phyloP scores from a whole-genome alignment of 2,888 invertebrate species.

The Hirtodrosophila confusa region DNA sequence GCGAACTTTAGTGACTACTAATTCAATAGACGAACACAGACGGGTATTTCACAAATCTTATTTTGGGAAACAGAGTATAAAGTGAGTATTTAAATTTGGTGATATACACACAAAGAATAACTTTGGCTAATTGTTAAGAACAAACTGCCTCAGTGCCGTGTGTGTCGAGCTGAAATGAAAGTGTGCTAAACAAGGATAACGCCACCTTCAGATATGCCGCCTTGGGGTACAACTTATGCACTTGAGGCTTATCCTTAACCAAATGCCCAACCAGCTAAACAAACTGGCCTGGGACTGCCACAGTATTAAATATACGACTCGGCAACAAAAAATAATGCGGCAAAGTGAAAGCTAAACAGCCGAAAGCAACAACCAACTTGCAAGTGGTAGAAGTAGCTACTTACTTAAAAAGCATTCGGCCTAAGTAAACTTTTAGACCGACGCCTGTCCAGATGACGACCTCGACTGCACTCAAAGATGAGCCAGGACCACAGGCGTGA shows the following conservation, averaged over 20 bases:
- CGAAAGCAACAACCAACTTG: conserved; percentile 45
- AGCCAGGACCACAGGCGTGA: conserved; percentile 31
- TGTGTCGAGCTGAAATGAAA: not conserved
- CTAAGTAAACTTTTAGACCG: conserved; percentile 77
- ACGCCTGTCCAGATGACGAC: conserved; percentile 35
- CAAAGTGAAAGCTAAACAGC: conserved; percentile 75
- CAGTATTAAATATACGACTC: conserved; percentile 59
- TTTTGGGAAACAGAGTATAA: too few species aligned
- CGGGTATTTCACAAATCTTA: too few species aligned
- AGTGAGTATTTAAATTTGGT: not conserved
- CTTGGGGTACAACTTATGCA: conserved; percentile 48
- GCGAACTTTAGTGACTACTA: too few species aligned
- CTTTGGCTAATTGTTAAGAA: not conserved
- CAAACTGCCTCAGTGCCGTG: not conserved
- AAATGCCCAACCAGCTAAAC: conserved; percentile 37
- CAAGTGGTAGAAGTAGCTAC: conserved; percentile 66
- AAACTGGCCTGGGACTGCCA: conserved; percentile 47
- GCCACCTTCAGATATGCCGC: conserved; percentile 23
- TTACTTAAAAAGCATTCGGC: conserved; percentile 79
- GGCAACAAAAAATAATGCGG: conserved; percentile 64
- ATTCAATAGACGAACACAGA: too few species aligned
- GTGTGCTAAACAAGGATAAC: conserved; percentile 27
- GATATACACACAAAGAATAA: not conserved
- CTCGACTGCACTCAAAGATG: conserved; percentile 74
- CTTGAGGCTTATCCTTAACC: conserved; percentile 46